phyloP scores from a whole-genome alignment of 2,113 vertebrate species.

The Serilophus lunatus region DNA sequence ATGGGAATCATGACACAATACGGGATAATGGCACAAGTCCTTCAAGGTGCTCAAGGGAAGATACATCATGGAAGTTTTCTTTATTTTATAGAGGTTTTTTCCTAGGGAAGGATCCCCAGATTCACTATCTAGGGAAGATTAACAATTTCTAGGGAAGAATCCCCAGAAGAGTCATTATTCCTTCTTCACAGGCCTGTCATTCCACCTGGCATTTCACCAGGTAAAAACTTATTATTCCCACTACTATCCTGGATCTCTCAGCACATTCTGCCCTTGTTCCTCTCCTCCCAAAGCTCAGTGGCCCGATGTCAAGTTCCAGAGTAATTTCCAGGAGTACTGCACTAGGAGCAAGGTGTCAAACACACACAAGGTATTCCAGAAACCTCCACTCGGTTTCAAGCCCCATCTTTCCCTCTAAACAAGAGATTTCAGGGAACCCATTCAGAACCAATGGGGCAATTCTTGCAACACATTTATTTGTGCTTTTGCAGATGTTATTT shows the following conservation, averaged over 20 bases:
- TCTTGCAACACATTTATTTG: background rate
- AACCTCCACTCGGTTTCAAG: background rate
- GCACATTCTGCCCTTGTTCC: background rate
- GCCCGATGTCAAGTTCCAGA: background rate
- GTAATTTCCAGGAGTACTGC: background rate
- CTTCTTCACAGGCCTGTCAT: background rate
- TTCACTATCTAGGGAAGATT: no score
- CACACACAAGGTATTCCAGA: background rate
- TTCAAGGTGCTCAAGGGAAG: background rate
- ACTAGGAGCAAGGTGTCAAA: background rate
- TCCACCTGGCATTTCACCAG: background rate
- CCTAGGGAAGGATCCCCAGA: background rate
- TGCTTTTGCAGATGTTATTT: background rate
- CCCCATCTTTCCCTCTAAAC: background rate
- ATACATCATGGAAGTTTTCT: background rate
- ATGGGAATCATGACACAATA: background rate
- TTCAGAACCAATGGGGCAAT: background rate
- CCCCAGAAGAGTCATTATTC: background rate
- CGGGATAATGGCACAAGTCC: background rate
- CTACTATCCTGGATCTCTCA: background rate
- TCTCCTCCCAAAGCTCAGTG: background rate
- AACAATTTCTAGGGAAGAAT: background rate
- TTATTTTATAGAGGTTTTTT: background rate
- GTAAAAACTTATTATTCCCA: background rate
- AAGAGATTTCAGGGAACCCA: background rate